Conservation (phyloP, 2,113 vertebrate genomes). For the mouse (Mus musculus) region GRCm39 chr8:21463501-21464000, state of each 20-base stretch:
- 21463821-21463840: neutral
- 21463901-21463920: neutral
- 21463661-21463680: neutral
- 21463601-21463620: neutral
- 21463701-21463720: neutral
- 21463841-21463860: neutral
- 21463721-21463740: neutral
- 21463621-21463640: neutral
- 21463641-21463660: neutral
- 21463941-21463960: neutral
- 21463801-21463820: neutral
- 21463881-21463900: neutral
- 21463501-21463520: rapidly evolving
- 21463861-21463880: neutral
- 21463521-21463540: too few relatives aligned
- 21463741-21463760: too few relatives aligned
- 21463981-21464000: neutral
- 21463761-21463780: neutral
- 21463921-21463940: neutral
- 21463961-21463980: too few relatives aligned
- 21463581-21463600: neutral
- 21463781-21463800: neutral
- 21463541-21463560: neutral
- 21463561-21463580: neutral
- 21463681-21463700: neutral